Evolutionary conservation across 2,888 invertebrate species (phyloP).

Genomic region (Drosophila setosimentum): DNA sequence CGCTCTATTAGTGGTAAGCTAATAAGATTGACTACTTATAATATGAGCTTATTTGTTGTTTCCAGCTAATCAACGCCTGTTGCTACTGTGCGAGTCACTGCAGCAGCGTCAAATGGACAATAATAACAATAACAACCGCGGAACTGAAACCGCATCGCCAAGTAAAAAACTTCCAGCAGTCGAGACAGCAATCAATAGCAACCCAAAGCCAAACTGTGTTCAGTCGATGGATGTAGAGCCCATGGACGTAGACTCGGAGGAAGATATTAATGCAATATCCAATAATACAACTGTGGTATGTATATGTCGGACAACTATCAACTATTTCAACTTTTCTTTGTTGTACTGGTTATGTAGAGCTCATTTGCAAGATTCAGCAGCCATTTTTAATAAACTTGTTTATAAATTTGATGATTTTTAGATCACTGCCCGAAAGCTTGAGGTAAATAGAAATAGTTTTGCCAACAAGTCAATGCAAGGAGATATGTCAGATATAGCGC

Average conservation of each 20-base stretch:
- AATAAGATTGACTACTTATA: neutral
- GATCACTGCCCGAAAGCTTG: neutral
- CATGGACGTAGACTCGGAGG: constrained; percentile 28
- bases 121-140: constrained; percentile 2
- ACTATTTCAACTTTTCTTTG: neutral
- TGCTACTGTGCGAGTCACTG: constrained; percentile 21
- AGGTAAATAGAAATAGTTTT: neutral
- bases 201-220: neutral
- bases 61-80: constrained; percentile 57
- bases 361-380: neutral
- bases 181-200: neutral
- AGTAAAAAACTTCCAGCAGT: constrained; percentile 3
- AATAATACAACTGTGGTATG: neutral
- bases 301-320: neutral
- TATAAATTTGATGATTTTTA: neutral
- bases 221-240: neutral
- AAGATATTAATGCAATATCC: neutral
- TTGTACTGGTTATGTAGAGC: neutral
- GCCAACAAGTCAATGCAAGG: no score
- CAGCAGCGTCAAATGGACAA: constrained; percentile 22
- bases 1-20: constrained; percentile 10
- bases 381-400: neutral
- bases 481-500: neutral
- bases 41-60: neutral
- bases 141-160: neutral